Conservation (phyloP, 2,113 vertebrate species). For the Passerina amoena region DNA sequence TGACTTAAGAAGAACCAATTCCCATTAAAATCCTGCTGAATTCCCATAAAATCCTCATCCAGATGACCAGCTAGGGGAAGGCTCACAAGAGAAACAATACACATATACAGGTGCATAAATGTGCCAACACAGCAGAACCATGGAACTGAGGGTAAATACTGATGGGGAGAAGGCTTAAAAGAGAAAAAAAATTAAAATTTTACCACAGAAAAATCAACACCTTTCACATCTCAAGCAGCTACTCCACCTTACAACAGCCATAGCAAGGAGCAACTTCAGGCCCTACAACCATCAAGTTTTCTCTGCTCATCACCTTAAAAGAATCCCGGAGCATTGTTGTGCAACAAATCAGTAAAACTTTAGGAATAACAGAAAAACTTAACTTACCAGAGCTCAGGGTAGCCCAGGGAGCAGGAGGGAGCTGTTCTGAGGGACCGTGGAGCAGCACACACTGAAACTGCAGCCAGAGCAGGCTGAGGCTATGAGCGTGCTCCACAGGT, state of each 20-base stretch:
- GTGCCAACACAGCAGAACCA: not conserved
- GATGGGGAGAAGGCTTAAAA: not conserved
- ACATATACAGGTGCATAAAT: not conserved
- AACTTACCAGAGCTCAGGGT: not conserved
- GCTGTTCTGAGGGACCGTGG: accelerated
- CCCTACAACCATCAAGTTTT: not conserved
- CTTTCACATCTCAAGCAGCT: not conserved
- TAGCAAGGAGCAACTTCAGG: not conserved
- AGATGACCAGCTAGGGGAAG: not conserved
- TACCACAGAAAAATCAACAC: not conserved
- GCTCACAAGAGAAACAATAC: not conserved
- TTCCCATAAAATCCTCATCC: not conserved
- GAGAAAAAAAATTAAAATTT: accelerated
- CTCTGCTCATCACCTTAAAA: not conserved
- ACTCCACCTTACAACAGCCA: not conserved
- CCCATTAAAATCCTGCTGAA: not conserved
- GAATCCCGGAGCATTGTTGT: accelerated
- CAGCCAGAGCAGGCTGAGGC: not conserved
- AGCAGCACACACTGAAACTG: accelerated
- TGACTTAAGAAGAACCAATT: not conserved
- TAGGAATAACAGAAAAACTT: not conserved
- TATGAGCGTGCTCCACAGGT: not conserved
- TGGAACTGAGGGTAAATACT: accelerated
- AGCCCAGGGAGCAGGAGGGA: not conserved
- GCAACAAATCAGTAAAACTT: not conserved